Evolutionary conservation across 35 echinoderm and acorn worm genomes (phyloP).

Genomic region (Amphiura filiformis): DNA sequence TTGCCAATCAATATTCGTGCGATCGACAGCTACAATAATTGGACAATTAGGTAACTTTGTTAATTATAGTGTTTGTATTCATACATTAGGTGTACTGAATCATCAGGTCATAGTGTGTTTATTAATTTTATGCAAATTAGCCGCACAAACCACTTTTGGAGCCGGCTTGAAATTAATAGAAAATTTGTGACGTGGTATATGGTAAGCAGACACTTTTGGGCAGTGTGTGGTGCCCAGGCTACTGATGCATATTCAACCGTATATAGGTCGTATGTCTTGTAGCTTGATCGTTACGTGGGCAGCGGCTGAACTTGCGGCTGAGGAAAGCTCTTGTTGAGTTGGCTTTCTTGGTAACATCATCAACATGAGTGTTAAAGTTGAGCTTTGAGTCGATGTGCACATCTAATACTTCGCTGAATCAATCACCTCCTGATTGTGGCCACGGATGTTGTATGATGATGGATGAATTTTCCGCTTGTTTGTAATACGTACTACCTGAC

Average conservation of each 20-base stretch:
- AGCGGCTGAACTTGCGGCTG: not conserved
- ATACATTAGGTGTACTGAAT: no score
- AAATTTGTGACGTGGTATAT: no score
- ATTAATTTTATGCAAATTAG: no score
- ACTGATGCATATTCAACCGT: constrained; percentile 14
- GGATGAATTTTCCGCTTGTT: not conserved
- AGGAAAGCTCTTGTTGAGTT: not conserved
- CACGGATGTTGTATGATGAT: constrained; percentile 3
- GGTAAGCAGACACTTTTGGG: no score
- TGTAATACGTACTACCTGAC: constrained; percentile 20
- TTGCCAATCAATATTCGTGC: no score
- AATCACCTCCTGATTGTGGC: not conserved
- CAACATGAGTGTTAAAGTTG: constrained; percentile 18
- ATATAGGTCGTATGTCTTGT: not conserved
- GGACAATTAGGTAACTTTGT: no score
- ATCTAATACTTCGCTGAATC: constrained; percentile 41
- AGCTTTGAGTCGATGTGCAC: constrained; percentile 12
- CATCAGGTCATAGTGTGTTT: no score
- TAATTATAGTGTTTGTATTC: no score
- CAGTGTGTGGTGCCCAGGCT: constrained; percentile 20
- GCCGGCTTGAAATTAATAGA: no score
- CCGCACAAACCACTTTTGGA: no score
- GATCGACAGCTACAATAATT: no score
- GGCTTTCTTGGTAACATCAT: not conserved
- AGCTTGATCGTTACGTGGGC: not conserved